Evolutionary conservation across 2,888 invertebrate genomes (phyloP).

Genomic region (Sinelater perroti): DNA sequence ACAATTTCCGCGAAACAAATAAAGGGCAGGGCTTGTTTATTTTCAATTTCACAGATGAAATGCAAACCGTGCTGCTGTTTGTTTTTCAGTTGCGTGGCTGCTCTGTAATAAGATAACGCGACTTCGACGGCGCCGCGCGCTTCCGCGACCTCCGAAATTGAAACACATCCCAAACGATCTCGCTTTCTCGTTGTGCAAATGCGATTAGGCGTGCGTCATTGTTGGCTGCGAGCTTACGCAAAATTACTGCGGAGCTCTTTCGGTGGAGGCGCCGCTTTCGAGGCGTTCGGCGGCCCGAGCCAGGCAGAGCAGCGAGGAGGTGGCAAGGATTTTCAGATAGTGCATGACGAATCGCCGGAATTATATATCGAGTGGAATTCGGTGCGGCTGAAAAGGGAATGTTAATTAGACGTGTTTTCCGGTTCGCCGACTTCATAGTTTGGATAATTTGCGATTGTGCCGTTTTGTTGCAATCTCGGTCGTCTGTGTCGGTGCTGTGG

Average conservation of each 20-base stretch:
- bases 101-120: constrained; percentile 47
- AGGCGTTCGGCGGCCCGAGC: too few species aligned
- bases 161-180: constrained; percentile 37
- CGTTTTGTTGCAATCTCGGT: not conserved
- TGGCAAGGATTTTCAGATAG: too few species aligned
- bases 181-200: constrained; percentile 28
- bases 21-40: constrained; percentile 47
- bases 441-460: not conserved
- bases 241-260: constrained; percentile 7
- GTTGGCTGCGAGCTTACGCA: constrained; percentile 12
- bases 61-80: constrained; percentile 49
- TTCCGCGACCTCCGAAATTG: constrained; percentile 43
- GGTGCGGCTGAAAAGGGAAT: not conserved
- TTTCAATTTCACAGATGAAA: constrained; percentile 54
- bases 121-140: constrained; percentile 43
- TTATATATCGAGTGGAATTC: too few species aligned
- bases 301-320: too few species aligned
- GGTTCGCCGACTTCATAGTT: not conserved
- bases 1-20: constrained; percentile 34
- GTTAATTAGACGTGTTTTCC: not conserved
- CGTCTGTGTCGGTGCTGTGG: too few species aligned
- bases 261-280: too few species aligned
- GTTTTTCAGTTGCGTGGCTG: constrained; percentile 44
- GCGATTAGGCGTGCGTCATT: constrained; percentile 23
- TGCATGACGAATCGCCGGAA: too few species aligned